Evolutionary conservation across 1,140 invertebrate genomes (phyloP).

Genomic region (Coptotermes formosanus): DNA sequence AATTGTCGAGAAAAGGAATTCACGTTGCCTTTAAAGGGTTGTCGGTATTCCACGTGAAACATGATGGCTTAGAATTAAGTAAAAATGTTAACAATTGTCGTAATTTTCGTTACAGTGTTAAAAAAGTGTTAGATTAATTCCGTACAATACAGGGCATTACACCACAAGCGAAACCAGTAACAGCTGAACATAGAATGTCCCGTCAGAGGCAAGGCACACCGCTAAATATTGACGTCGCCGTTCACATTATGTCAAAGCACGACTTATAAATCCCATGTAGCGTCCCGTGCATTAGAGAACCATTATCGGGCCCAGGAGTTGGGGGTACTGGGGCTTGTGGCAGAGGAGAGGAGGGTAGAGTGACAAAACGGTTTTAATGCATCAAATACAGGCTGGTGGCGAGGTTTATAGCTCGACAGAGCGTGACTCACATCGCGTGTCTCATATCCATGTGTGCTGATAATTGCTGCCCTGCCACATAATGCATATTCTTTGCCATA

Average conservation of each 20-base stretch:
- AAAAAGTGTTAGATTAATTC: too few relatives aligned
- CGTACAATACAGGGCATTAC: too few relatives aligned
- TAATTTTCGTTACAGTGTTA: too few relatives aligned
- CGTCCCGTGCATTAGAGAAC: constrained; percentile 19
- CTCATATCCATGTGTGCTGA: not conserved
- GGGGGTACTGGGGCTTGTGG: not conserved
- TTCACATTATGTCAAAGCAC: constrained; percentile 23
- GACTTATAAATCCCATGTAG: constrained; percentile 21
- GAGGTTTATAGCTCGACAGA: not conserved
- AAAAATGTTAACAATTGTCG: too few relatives aligned
- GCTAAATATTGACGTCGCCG: not conserved
- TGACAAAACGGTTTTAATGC: constrained; percentile 27
- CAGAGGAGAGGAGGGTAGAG: not conserved
- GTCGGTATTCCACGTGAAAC: too few relatives aligned
- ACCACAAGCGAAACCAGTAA: too few relatives aligned
- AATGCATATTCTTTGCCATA: not conserved
- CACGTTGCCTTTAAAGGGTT: too few relatives aligned
- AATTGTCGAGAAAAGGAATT: too few relatives aligned
- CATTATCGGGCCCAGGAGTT: not conserved
- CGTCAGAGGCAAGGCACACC: not conserved
- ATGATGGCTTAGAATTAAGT: too few relatives aligned
- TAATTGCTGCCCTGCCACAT: not conserved
- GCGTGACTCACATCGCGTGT: not conserved
- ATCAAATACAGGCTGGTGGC: not conserved
- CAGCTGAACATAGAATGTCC: too few relatives aligned